A percentile compares a stretch with the other conserved stretches of the same genome.
Evolutionary conservation across 2,797 vertebrate genomes (phyloP).

Genomic region (Falco biarmicus): DNA sequence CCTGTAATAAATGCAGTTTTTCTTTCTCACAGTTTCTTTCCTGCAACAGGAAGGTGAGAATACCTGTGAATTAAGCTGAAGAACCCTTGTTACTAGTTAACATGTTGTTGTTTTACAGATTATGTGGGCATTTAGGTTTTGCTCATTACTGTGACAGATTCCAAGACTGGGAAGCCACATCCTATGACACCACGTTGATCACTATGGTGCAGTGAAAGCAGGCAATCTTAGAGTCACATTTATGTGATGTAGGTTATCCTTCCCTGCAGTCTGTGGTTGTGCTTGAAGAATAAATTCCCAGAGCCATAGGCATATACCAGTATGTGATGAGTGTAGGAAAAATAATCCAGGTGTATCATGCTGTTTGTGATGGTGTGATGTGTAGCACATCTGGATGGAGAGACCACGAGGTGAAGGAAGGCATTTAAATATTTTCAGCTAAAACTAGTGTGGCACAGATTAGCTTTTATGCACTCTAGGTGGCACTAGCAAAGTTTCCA

Average conservation of each 20-base stretch:
- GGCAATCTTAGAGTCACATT: neutral
- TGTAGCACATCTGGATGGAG: neutral
- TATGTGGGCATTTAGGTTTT: neutral
- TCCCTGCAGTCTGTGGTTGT: neutral
- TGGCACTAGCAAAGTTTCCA: neutral
- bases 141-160: neutral
- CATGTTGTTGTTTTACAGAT: neutral
- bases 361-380: neutral
- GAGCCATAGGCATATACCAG: neutral
- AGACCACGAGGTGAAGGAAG: neutral
- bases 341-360: fast-evolving
- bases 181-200: neutral
- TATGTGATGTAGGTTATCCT: neutral
- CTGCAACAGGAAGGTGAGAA: neutral
- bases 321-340: neutral
- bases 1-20: neutral
- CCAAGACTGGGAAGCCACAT: neutral
- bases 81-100: neutral
- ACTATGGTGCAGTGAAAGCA: neutral
- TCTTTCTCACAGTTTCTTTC: neutral
- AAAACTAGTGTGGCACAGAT: neutral
- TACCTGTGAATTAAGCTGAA: neutral
- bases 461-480: neutral
- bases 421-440: neutral
- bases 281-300: neutral